Base-by-base conservation (phyloP, 1,140 invertebrate species). In the Cotesia glomerata region DNA sequence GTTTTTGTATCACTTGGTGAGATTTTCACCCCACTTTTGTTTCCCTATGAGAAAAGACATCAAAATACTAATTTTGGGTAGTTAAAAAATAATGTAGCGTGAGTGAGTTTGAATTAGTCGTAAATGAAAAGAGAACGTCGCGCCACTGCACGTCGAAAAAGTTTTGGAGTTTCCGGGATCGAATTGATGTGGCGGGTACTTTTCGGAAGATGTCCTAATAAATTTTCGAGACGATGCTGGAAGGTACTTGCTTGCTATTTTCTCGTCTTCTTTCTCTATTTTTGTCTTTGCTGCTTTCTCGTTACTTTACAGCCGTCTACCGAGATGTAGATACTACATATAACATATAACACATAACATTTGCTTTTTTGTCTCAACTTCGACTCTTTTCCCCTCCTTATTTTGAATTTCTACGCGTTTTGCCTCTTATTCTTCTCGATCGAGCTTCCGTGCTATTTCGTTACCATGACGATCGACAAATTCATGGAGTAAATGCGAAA, bases 111-210 rank as follows among this genome's bases (percentile, higher is more conserved):
- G 36, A 65, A 65, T 51, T 65, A 13, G 45, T 62, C 59, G 59
- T 62, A 14, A 62, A 62, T 62, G 59, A 62, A 34, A 13, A 35
- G n/a, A 62, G 32, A 62, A 39, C 32, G 32, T 62, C 63, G 35
- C 35, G 26, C 32, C 5, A 66, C 70, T 34, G 16, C 49, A 72
- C 58, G 70, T 72, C 34, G 63, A 34, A 66, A 66, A 72, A 72
- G 51, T 66, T 72, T 72, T 66, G 34, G 49, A 66, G 62, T 72
- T 72, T 66, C 52, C 70, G 62, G 35, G 14, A 56, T 65, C 13
- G 49, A 64, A 72, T 72, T 66, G 62, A 72, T 72, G 70, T 66
- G 62, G 51, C 63, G 16, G 49, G 51, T 35, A 72, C 62, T 72
- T 71, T 72, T 73, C 54, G 39, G 34, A 26, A 4, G 52, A 16